Percentiles rank a stretch among this genome's conserved stretches.
Conservation (phyloP, 2,888 invertebrate genomes). For the Eupithecia abbreviata region DNA sequence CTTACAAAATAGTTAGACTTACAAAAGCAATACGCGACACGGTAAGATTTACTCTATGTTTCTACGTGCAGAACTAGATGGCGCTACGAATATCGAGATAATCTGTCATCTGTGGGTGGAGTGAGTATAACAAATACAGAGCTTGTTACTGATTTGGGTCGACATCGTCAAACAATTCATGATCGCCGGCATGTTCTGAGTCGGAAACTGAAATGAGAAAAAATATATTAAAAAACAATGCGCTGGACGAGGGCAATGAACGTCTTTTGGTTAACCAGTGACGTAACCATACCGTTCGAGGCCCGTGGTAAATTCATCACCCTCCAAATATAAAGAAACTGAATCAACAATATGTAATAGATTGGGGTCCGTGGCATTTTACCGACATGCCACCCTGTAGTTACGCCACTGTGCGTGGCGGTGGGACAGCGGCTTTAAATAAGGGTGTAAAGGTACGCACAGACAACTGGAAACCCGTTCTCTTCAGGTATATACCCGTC, state of each 20-base stretch:
- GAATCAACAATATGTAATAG: too few relatives aligned
- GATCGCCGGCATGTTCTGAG: conserved; percentile 4
- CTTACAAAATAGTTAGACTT: neutral
- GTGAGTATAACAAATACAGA: neutral
- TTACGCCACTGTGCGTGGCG: too few relatives aligned
- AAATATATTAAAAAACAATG: neutral
- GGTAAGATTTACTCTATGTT: neutral
- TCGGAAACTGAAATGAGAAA: conserved; percentile 25
- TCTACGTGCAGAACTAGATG: neutral
- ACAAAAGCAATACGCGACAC: neutral
- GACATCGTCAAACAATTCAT: neutral
- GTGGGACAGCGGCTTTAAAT: neutral
- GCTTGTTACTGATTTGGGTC: neutral
- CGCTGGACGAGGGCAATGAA: too few relatives aligned
- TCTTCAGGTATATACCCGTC: conserved; percentile 55
- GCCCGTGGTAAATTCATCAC: too few relatives aligned
- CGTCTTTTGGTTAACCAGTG: too few relatives aligned
- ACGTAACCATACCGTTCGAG: too few relatives aligned
- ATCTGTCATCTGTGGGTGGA: too few relatives aligned
- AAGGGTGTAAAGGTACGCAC: conserved; percentile 21
- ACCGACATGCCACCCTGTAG: too few relatives aligned
- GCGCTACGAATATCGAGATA: neutral
- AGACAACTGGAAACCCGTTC: conserved; percentile 25
- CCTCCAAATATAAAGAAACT: too few relatives aligned
- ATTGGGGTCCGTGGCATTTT: too few relatives aligned